These are phyloP conservation scores for Sandelia bainsii DNA, from an alignment of 2,797 vertebrate species.

Conservation along the genomic window DNA sequence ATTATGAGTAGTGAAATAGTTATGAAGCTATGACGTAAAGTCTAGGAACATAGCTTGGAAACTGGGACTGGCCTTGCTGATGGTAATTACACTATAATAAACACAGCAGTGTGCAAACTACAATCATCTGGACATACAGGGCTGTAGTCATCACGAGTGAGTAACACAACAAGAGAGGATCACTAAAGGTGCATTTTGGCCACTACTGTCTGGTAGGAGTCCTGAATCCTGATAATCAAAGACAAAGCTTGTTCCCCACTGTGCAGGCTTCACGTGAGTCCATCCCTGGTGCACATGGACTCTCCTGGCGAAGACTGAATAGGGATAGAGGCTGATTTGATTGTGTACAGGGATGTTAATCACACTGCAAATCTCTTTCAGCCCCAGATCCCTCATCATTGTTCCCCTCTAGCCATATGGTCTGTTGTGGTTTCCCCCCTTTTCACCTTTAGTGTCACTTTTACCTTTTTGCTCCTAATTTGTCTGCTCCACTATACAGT, in stretches of 20 bases:
- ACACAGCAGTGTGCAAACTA: slow-evolving; percentile 7
- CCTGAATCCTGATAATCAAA: slow-evolving; percentile 19
- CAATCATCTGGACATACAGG: slow-evolving; percentile 32
- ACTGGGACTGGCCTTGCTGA: slow-evolving; percentile 25
- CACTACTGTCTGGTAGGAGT: slow-evolving; percentile 9
- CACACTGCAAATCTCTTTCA: slow-evolving; percentile 40
- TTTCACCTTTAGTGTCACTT: not conserved
- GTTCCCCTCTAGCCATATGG: not conserved
- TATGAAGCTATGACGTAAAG: slow-evolving; percentile 39
- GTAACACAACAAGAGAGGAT: not conserved
- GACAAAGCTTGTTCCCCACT: not conserved
- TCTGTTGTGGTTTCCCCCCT: not conserved
- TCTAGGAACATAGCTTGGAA: slow-evolving; percentile 15
- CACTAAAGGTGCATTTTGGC: slow-evolving; percentile 10
- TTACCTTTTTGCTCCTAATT: not conserved
- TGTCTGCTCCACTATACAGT: not conserved
- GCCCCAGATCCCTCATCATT: slow-evolving; percentile 13
- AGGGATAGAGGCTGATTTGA: slow-evolving; percentile 33
- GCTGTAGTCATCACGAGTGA: slow-evolving; percentile 2
- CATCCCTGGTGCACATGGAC: slow-evolving; percentile 26
- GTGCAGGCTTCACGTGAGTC: slow-evolving; percentile 9
- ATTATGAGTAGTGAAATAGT: slow-evolving; percentile 44
- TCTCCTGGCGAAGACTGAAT: slow-evolving; percentile 3
- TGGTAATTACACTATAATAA: slow-evolving; percentile 32
- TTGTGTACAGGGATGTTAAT: slow-evolving; percentile 42